Conservation (phyloP, 2,797 vertebrate genomes). For the Taeniopygia guttata region DNA sequence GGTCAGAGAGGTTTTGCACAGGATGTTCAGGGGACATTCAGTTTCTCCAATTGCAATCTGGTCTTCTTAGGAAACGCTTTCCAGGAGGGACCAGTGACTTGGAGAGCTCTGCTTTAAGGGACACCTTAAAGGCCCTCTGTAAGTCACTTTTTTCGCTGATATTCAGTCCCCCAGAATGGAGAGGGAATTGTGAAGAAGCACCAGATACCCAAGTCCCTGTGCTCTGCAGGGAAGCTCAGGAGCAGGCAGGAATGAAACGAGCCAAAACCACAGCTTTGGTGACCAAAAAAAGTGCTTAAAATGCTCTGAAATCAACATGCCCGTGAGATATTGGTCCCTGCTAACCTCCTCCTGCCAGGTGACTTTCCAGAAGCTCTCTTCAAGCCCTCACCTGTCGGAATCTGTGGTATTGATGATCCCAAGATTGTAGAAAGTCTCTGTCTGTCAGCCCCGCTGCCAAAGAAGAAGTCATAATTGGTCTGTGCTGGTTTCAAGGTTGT, state of each 20-base stretch:
- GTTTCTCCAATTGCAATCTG: neutral
- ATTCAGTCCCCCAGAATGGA: fast-evolving
- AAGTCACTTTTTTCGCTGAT: neutral
- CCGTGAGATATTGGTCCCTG: neutral
- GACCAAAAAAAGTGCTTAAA: neutral
- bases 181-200: neutral
- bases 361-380: slow-evolving; percentile 34
- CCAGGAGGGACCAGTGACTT: neutral
- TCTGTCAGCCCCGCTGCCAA: too few species aligned
- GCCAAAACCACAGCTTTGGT: neutral
- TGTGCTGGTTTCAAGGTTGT: too few species aligned
- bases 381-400: too few species aligned
- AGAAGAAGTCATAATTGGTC: too few species aligned
- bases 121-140: neutral
- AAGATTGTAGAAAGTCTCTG: too few species aligned
- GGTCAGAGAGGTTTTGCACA: neutral
- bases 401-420: too few species aligned
- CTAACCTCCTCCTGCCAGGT: neutral
- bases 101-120: neutral
- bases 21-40: neutral
- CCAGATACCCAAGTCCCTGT: neutral
- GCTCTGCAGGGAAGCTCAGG: neutral
- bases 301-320: neutral
- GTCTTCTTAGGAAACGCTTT: neutral
- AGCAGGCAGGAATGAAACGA: neutral